Percentiles rank a stretch among this genome's conserved stretches.
Evolutionary conservation across 53 echinoderm and acorn worm genomes (phyloP).

Genomic region (Patiria pectinifera): DNA sequence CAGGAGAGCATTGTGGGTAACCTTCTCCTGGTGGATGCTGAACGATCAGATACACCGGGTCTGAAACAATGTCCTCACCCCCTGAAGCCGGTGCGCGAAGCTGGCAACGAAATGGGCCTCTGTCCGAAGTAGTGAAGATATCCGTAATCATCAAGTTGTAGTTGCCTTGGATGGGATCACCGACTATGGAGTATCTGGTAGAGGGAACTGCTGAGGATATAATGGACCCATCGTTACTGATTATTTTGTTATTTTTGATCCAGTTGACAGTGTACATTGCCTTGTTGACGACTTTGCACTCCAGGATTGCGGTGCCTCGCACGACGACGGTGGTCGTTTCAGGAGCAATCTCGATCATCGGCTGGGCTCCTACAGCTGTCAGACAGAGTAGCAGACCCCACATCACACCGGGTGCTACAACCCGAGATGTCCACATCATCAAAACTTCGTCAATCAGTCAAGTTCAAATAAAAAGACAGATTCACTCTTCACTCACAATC

Average conservation of each 20-base stretch:
- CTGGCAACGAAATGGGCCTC: slow-evolving; percentile 53
- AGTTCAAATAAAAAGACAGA: neutral
- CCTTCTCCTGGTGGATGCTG: slow-evolving; percentile 49
- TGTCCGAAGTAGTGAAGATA: slow-evolving; percentile 38
- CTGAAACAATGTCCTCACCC: neutral
- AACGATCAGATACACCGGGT: slow-evolving; percentile 30
- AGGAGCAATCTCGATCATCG: slow-evolving; percentile 28
- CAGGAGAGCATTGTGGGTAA: slow-evolving; percentile 53
- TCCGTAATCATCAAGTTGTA: slow-evolving; percentile 67
- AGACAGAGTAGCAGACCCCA: slow-evolving; percentile 32
- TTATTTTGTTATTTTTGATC: slow-evolving; percentile 23
- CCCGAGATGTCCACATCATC: slow-evolving; percentile 18
- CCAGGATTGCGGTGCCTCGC: slow-evolving; percentile 23
- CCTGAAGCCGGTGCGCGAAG: slow-evolving; percentile 23
- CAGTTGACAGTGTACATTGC: slow-evolving; percentile 55
- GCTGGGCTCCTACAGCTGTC: neutral
- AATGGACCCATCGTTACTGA: slow-evolving; percentile 49
- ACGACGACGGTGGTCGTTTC: slow-evolving; percentile 15
- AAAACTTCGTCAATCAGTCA: neutral
- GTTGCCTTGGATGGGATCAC: slow-evolving; percentile 32
- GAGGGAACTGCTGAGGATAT: slow-evolving; percentile 4
- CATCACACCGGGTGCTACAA: neutral
- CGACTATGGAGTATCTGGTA: slow-evolving; percentile 58
- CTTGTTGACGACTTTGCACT: slow-evolving; percentile 45
- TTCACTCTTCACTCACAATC: neutral